phyloP scores from a whole-genome alignment of 2,113 vertebrate species.

The Rhinichthys klamathensis region DNA sequence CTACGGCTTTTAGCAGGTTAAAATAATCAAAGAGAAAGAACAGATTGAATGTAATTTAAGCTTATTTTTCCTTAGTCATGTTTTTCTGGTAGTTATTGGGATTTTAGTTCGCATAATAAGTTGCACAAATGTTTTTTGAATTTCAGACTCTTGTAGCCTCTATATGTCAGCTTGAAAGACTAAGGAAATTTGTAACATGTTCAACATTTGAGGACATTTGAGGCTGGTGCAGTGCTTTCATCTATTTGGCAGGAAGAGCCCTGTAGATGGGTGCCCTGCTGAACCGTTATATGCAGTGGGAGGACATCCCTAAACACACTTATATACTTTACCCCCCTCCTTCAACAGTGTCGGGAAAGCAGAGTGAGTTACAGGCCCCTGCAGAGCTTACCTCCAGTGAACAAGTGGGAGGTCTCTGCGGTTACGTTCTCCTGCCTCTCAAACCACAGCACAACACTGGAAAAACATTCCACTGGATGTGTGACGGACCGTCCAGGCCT shows the following conservation, averaged over 20 bases:
- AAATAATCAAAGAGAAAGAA: background rate
- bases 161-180: background rate
- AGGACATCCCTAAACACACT: slow-evolving; percentile 6
- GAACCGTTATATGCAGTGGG: background rate
- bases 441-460: slow-evolving; percentile 59
- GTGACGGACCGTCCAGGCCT: background rate
- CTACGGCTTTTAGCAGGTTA: background rate
- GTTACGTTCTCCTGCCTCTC: slow-evolving; percentile 18
- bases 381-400: slow-evolving; percentile 9
- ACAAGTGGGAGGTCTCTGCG: slow-evolving; percentile 24
- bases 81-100: background rate
- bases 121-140: background rate
- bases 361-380: slow-evolving; percentile 25
- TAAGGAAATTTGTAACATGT: background rate
- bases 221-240: background rate
- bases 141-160: background rate
- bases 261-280: background rate
- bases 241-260: background rate
- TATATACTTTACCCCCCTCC: background rate
- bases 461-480: slow-evolving; percentile 55
- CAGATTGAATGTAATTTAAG: background rate
- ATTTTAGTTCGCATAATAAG: background rate
- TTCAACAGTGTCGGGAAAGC: background rate
- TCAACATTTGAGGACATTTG: background rate
- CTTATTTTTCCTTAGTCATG: too few relatives aligned